These are phyloP conservation scores for Mellivora capensis DNA, from an alignment of 2,113 vertebrate species.

Conservation along the genomic window DNA sequence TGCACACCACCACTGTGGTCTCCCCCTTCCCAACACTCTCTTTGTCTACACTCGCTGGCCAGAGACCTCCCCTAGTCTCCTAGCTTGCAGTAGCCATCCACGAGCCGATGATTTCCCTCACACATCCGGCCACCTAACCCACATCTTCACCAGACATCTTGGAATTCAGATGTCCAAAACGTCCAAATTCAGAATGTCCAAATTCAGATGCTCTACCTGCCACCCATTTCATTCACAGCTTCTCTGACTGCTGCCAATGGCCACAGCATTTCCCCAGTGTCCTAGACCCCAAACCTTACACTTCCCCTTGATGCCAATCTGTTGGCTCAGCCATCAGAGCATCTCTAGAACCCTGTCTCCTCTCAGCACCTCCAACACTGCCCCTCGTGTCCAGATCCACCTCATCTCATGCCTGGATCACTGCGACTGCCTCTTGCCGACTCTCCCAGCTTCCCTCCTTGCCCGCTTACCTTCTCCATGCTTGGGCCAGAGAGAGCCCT, in stretches of 20 bases:
- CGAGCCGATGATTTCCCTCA: accelerated
- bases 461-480: background rate
- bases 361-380: background rate
- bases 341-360: background rate
- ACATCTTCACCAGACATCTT: background rate
- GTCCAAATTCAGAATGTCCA: too few species aligned
- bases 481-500: background rate
- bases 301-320: accelerated
- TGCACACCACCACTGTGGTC: too few species aligned
- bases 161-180: background rate
- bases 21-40: background rate
- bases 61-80: background rate
- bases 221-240: background rate
- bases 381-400: background rate
- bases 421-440: background rate
- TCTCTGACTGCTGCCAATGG: background rate
- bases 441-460: accelerated
- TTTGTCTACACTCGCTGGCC: accelerated
- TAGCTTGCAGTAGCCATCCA: background rate
- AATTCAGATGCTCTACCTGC: too few species aligned
- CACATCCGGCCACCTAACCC: accelerated
- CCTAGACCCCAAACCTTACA: background rate
- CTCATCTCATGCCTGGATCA: background rate
- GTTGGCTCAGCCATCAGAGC: background rate
- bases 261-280: background rate